These are phyloP conservation scores for Branchinecta sandiegonensis DNA, from an alignment of 2,888 invertebrate genomes.

Conservation along the genomic window DNA sequence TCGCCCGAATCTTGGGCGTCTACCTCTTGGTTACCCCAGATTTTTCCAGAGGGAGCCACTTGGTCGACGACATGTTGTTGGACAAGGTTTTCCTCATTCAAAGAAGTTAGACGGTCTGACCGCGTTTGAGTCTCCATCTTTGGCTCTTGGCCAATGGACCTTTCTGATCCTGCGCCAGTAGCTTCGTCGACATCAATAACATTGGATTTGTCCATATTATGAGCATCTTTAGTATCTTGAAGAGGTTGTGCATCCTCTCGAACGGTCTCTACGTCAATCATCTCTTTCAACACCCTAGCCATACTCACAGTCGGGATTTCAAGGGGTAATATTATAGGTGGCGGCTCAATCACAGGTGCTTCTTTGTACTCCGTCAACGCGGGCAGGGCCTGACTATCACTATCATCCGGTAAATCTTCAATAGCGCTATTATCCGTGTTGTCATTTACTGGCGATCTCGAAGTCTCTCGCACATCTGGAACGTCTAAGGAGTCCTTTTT, in stretches of 20 bases:
- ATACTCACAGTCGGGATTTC: not conserved
- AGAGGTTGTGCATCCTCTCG: not conserved
- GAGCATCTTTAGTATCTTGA: not conserved
- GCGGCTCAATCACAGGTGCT: not conserved
- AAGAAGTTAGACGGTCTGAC: not conserved
- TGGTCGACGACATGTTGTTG: too few relatives aligned
- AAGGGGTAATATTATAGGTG: not conserved
- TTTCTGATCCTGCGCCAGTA: not conserved
- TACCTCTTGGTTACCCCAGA: conserved; percentile 33
- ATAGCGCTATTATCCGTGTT: not conserved
- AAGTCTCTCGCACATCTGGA: not conserved
- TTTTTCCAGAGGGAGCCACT: not conserved
- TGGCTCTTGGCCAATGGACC: not conserved
- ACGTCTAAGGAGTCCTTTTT: too few relatives aligned
- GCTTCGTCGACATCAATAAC: not conserved
- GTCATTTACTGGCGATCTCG: conserved; percentile 1
- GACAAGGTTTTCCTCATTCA: not conserved
- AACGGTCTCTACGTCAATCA: not conserved
- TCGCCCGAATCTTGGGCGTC: conserved; percentile 27
- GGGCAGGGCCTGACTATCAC: not conserved
- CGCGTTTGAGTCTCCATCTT: not conserved
- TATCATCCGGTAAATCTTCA: not conserved
- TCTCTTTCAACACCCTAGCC: not conserved
- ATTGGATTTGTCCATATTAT: not conserved
- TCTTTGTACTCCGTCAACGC: not conserved